phyloP scores from a whole-genome alignment of 2,797 vertebrate species.

The Megalops cyprinoides region DNA sequence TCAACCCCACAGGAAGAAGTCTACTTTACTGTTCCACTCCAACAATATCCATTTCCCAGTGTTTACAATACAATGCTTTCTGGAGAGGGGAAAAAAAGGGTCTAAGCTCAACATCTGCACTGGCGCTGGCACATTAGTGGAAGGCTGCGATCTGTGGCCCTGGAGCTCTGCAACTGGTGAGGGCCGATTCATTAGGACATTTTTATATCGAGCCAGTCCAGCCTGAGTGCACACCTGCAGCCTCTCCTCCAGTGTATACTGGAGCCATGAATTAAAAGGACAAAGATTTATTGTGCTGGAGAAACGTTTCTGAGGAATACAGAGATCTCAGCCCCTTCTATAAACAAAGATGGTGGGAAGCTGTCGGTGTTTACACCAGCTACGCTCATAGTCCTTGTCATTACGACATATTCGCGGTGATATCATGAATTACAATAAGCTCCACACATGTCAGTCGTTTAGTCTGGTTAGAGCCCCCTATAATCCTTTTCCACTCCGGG shows the following conservation, averaged over 20 bases:
- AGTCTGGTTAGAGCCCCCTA: conserved; percentile 19
- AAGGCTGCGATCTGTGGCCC: not conserved
- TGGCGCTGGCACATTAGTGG: conserved; percentile 6
- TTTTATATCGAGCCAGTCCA: conserved; percentile 15
- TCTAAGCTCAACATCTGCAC: not conserved
- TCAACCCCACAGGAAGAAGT: conserved; percentile 10
- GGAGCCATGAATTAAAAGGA: conserved; percentile 32
- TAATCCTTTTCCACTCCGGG: not conserved
- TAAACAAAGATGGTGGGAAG: conserved; percentile 82
- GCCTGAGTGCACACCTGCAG: conserved; percentile 34
- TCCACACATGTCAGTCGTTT: conserved; percentile 25
- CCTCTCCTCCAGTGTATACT: conserved; percentile 34
- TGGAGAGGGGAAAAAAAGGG: not conserved
- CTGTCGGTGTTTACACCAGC: conserved; percentile 75
- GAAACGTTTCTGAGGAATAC: conserved; percentile 28
- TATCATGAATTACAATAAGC: conserved; percentile 36
- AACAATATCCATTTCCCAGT: conserved; percentile 15
- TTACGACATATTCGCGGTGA: conserved; percentile 49
- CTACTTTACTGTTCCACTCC: conserved; percentile 3
- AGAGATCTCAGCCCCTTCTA: conserved; percentile 36
- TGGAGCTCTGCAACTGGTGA: not conserved
- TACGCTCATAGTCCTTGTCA: conserved; percentile 68
- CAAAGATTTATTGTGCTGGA: conserved; percentile 31
- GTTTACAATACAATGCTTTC: conserved; percentile 18
- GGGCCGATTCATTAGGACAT: conserved; percentile 21